phyloP scores from a whole-genome alignment of 2,888 invertebrate species.

The Aplocera efformata region DNA sequence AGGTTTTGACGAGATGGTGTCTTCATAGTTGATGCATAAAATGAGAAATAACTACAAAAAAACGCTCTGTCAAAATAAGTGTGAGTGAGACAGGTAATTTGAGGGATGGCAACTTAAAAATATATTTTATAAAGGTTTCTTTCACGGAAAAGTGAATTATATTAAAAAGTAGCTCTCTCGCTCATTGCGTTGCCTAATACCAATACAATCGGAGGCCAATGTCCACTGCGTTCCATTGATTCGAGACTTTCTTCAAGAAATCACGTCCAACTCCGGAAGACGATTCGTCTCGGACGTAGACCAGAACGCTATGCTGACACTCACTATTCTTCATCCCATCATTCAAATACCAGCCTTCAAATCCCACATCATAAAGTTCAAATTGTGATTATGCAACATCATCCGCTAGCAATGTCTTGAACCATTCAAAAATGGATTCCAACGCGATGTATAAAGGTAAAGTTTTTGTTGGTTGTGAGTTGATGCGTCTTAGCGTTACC shows the following conservation, averaged over 20 bases:
- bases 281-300: constrained; percentile 71
- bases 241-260: constrained; percentile 74
- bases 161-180: constrained; percentile 2
- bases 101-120: too few species aligned
- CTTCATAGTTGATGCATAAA: too few species aligned
- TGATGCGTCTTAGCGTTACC: constrained; percentile 49
- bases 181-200: constrained; percentile 36
- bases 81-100: too few species aligned
- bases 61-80: too few species aligned
- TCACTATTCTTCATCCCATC: constrained; percentile 35
- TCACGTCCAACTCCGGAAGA: constrained; percentile 77
- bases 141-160: too few species aligned
- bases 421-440: constrained; percentile 22
- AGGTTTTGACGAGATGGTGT: too few species aligned
- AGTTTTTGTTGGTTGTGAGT: constrained; percentile 21
- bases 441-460: constrained; percentile 17
- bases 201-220: constrained; percentile 67
- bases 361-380: background rate
- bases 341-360: constrained; percentile 26
- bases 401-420: background rate
- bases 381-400: background rate
- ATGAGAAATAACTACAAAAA: too few species aligned
- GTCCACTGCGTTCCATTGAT: constrained; percentile 74
- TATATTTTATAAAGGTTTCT: too few species aligned
- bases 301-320: constrained; percentile 60